These are phyloP conservation scores for Mobula hypostoma DNA, from an alignment of 2,113 vertebrate species.

Conservation along the genomic window DNA sequence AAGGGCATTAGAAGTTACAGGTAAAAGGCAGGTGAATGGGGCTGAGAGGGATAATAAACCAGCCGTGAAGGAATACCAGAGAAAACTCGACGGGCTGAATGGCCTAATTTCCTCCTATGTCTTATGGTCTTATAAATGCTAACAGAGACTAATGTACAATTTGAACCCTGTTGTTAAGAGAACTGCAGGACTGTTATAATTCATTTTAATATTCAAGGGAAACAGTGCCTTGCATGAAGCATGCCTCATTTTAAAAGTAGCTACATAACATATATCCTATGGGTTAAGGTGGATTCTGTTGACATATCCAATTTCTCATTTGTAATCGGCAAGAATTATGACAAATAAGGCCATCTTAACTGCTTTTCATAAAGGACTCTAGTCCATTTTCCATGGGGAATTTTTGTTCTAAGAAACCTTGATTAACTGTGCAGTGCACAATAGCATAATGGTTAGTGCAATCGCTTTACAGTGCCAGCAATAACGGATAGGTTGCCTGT, in stretches of 20 bases:
- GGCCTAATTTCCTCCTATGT: too few relatives aligned
- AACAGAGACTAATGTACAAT: neutral
- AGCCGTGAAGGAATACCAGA: too few relatives aligned
- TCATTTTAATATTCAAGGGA: neutral
- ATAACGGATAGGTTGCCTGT: too few relatives aligned
- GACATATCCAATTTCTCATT: neutral
- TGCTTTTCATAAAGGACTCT: neutral
- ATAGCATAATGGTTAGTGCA: too few relatives aligned
- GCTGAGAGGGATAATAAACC: too few relatives aligned
- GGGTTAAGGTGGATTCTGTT: neutral
- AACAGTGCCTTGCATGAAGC: neutral
- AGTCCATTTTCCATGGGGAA: neutral
- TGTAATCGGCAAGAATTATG: neutral
- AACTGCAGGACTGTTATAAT: neutral
- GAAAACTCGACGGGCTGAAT: too few relatives aligned
- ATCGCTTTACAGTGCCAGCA: too few relatives aligned
- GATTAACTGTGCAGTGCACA: too few relatives aligned
- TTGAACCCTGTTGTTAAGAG: neutral
- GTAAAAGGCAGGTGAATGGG: too few relatives aligned
- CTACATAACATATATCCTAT: neutral
- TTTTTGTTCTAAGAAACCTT: neutral
- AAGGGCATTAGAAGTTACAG: too few relatives aligned
- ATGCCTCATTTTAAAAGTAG: neutral
- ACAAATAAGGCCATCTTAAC: neutral
- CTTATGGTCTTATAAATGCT: neutral